Conservation (phyloP, 2,113 vertebrate genomes). For the Poicephalus meyeri region DNA sequence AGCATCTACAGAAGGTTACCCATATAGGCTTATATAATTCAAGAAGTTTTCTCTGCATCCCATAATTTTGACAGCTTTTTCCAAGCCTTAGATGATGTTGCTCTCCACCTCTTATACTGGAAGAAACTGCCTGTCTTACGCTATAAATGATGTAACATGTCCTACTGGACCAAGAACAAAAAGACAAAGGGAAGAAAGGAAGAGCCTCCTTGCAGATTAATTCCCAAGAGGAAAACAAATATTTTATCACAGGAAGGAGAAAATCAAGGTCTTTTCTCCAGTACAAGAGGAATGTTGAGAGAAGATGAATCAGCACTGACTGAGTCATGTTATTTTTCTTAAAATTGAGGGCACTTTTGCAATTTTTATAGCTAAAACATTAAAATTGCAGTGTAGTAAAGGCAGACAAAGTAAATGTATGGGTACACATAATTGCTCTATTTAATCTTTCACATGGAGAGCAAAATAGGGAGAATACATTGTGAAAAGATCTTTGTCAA, state of each 20-base stretch:
- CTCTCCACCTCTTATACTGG: not conserved
- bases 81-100: not conserved
- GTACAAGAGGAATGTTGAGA: not conserved
- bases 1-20: not conserved
- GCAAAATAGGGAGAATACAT: not conserved
- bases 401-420: not conserved
- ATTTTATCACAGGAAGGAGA: not conserved
- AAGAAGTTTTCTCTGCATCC: not conserved
- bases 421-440: not conserved
- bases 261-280: not conserved
- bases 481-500: not conserved
- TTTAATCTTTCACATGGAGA: conserved; percentile 25
- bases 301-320: not conserved
- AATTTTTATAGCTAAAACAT: not conserved
- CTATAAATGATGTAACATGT: not conserved
- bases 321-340: fast-evolving
- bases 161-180: not conserved
- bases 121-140: not conserved
- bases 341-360: not conserved
- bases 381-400: conserved; percentile 39
- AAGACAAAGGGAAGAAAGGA: not conserved
- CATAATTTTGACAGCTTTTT: not conserved
- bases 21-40: not conserved
- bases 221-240: not conserved
- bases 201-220: not conserved